Percentiles rank a stretch among this genome's conserved stretches.
These are phyloP conservation scores for Trachymyrmex cornetzi DNA, from an alignment of 1,140 invertebrate species.

Conservation along the genomic window DNA sequence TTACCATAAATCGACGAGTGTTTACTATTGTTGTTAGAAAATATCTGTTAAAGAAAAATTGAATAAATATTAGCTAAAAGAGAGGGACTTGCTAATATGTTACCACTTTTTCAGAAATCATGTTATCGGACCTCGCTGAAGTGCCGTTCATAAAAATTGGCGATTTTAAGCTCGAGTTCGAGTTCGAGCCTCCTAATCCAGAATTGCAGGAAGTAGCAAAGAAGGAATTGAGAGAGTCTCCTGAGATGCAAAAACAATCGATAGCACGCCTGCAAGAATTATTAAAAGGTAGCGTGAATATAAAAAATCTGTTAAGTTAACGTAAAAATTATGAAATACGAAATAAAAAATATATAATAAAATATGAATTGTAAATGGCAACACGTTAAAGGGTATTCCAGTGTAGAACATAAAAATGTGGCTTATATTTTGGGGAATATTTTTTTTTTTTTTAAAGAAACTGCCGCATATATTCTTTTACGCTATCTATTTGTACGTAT, in stretches of 20 bases:
- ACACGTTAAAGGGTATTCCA: background rate
- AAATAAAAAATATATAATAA: background rate
- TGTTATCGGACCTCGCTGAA: conserved; percentile 90
- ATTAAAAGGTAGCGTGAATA: conserved; percentile 88
- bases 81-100: background rate
- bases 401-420: too few relatives aligned
- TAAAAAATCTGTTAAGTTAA: background rate
- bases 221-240: conserved; percentile 91
- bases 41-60: conserved; percentile 5
- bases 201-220: conserved; percentile 91
- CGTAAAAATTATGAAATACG: background rate
- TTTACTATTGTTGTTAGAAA: conserved; percentile 13
- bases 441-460: too few relatives aligned
- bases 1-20: background rate
- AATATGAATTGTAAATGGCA: background rate
- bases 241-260: conserved; percentile 89
- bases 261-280: conserved; percentile 89
- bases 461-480: too few relatives aligned
- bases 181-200: conserved; percentile 88
- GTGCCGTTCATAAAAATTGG: conserved; percentile 90
- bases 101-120: conserved; percentile 87
- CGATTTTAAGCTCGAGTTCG: conserved; percentile 90
- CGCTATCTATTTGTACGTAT: too few relatives aligned
- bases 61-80: background rate
- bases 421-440: too few relatives aligned